Evolutionary conservation across 2,113 vertebrate genomes (phyloP), one percentile per base, ranked within the genome.

Genomic region (Solenodon paradoxus): DNA sequence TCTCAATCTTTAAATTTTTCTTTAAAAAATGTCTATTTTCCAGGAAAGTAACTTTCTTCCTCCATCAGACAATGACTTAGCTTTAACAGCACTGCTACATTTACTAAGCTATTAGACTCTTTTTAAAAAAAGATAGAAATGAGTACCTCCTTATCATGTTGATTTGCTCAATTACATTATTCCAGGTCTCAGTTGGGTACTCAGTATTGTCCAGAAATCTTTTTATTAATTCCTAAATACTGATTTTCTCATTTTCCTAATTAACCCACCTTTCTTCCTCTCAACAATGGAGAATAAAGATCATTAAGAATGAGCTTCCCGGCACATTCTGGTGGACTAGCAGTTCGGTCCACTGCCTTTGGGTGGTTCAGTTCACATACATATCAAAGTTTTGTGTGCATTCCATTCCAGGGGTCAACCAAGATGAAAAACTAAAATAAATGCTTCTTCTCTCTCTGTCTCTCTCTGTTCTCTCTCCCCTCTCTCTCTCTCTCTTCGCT

Each of bases 41-140:
- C 74, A 94, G 69, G 49, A 69, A 45, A 75, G 55, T 45, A 74
- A 28, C 17, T 55, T 66, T 90, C 53, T 55, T 51, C 42, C 30
- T 77, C 86, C 71, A 74, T 47, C 38, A 87, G 69, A 72, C 38
- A 94, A 63, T 72, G 81, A 53, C 42, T 47, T 40, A 78, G 16
- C 16, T 85, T 92, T 92, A 92, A 74, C 38, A 63, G 32, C 42
- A 95, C 22, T 68, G 92, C 59, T 90, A 86, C 13, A 45, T 85
- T 90, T 72, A 66, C 51, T 66, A 63, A 78, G 63, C 72, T 32
- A 88, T 30, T 24, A 45, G 71, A 61, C 71, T 79, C 40, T 32
- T 49, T n/a, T 84, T 84, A 30, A 72, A 84, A 88, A 66, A 24
- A 78, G 20, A 55, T 1, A 75, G 38, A 26, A 47, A 94, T 53